Evolutionary conservation across 2,797 vertebrate species (phyloP).

Genomic region (Acropternis orthonyx): DNA sequence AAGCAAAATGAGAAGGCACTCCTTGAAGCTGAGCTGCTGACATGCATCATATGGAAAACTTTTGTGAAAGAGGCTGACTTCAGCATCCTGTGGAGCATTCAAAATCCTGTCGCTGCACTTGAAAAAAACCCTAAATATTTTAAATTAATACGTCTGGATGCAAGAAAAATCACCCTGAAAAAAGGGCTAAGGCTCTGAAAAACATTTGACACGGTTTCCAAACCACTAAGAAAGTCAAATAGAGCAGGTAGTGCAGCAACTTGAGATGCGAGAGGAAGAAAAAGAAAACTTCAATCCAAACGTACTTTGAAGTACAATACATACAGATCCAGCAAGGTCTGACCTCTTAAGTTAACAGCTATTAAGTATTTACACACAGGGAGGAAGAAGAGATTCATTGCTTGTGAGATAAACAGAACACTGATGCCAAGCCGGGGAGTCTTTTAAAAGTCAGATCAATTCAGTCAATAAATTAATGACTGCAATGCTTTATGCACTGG

Average conservation of each 20-base stretch:
- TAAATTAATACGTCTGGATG: background rate
- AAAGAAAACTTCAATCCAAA: constrained; percentile 2
- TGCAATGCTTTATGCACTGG: constrained; percentile 32
- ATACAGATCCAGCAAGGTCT: background rate
- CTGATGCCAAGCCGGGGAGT: constrained; percentile 9
- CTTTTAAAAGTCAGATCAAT: constrained; percentile 62
- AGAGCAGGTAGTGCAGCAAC: background rate
- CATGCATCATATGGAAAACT: constrained; percentile 10
- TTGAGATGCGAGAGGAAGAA: background rate
- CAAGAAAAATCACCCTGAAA: background rate
- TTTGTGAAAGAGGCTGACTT: background rate
- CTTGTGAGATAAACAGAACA: constrained; percentile 40
- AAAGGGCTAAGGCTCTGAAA: background rate
- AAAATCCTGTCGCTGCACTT: background rate
- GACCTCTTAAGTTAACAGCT: constrained; percentile 16
- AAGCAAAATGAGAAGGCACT: background rate
- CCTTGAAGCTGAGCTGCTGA: background rate
- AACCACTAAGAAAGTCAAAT: background rate
- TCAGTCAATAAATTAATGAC: constrained; percentile 65
- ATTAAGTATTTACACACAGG: constrained; percentile 2
- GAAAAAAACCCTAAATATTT: background rate
- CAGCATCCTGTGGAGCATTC: background rate
- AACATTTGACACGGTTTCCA: background rate
- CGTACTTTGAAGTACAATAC: background rate
- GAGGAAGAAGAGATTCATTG: background rate